These are phyloP conservation scores for Colinus virginianus DNA, from an alignment of 2,113 vertebrate genomes.

Conservation along the genomic window DNA sequence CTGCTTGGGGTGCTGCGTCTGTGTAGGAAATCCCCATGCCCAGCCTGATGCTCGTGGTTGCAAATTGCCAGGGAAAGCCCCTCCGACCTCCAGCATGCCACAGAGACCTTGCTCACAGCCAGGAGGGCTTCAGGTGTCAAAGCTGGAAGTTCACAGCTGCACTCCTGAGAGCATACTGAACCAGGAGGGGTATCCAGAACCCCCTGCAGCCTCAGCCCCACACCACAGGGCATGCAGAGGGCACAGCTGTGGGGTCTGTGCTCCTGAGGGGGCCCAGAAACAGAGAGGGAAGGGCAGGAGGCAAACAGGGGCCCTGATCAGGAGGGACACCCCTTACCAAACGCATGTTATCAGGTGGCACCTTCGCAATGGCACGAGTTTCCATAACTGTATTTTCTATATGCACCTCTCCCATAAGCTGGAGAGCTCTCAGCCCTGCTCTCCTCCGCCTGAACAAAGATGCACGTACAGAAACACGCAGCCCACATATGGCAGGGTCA, in stretches of 20 bases:
- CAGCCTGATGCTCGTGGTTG: neutral
- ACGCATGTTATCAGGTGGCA: rapidly evolving
- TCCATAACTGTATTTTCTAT: neutral
- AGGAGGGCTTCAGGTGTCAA: neutral
- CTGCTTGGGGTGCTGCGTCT: neutral
- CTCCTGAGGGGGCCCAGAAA: neutral
- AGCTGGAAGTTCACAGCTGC: neutral
- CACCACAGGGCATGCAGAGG: neutral
- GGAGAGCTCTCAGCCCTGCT: neutral
- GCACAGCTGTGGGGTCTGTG: neutral
- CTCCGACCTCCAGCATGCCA: neutral
- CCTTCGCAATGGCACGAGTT: neutral
- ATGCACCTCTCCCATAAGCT: rapidly evolving
- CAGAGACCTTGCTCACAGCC: neutral
- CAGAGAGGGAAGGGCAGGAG: neutral
- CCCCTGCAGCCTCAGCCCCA: neutral
- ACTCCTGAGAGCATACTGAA: neutral
- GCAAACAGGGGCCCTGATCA: rapidly evolving
- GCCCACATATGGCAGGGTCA: neutral
- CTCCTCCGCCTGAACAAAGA: rapidly evolving
- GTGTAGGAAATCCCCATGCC: too few relatives aligned
- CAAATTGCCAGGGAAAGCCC: neutral
- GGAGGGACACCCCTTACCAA: neutral
- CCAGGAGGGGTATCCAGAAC: neutral
- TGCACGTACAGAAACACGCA: rapidly evolving